Base-by-base conservation (phyloP, 2,113 vertebrate species). In the Corapipo altera region DNA sequence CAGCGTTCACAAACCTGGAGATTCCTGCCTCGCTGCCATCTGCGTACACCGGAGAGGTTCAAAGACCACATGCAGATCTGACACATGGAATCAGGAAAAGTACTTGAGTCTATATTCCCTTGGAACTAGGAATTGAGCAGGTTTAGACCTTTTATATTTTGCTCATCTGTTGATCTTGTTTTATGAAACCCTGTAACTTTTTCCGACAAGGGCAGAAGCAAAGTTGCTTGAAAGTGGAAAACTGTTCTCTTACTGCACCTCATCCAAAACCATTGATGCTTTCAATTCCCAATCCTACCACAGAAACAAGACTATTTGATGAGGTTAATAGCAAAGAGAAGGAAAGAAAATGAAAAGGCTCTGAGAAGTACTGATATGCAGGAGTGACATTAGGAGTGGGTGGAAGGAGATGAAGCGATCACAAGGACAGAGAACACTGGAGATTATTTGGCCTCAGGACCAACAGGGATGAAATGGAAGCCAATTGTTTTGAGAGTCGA, bases 321-420 rank as follows among this genome's bases (percentile, higher is more conserved):
- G 24, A 88, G 85, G 88, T 94, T 93, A 94, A 77, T 27, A 74
- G 32, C 64, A 75, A 78, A 37, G 22, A 84, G 59, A 86, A 48
- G 28, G 49, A 77, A 84, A 83, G 78, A 84, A 95, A 94, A 90
- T 88, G 61, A 69, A 86, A 90, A 88, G 22, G 8, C 48, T 75
- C 76, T 78, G 72, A 70, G 85, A 74, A 55, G 33, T 39, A 51
- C 59, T 80, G 94, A 94, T 77, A 80, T 10, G 71, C 52, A 78
- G 79, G 75, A 75, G 27, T 88, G 48, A 84, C 90, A 89, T 93
- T 64, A 95, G 61, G 85, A 88, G n/a, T 52, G 14, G 52, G 48
- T 44, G 27, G 69, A 91, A 92, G 30, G 33, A 91, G 75, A 88
- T 48, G 15, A 86, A 59, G 27, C 11, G 75, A 91, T 91, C 41